Evolutionary conservation across 2,888 invertebrate genomes (phyloP).

Genomic region (Neoitamus cyanurus): DNA sequence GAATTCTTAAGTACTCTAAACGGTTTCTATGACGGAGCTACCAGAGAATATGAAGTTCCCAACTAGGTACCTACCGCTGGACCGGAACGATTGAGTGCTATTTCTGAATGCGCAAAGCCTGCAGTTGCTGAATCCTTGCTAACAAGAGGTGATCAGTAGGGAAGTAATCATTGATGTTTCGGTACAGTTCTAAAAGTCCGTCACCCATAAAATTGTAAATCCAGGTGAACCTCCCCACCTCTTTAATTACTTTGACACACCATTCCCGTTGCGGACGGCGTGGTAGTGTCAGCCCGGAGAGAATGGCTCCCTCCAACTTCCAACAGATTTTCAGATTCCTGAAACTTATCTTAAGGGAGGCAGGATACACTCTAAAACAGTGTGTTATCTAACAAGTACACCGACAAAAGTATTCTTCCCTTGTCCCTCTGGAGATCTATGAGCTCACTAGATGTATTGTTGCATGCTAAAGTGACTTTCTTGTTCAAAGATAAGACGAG

Average conservation of each 20-base stretch:
- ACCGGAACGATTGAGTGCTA: background rate
- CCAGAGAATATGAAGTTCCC: background rate
- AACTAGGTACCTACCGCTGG: background rate
- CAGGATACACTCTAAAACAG: conserved; percentile 38
- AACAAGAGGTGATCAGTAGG: background rate
- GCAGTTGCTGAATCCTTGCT: background rate
- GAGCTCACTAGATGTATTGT: conserved; percentile 43
- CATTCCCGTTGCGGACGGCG: conserved; percentile 14
- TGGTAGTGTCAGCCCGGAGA: background rate
- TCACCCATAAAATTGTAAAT: conserved; percentile 41
- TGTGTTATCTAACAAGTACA: conserved; percentile 42
- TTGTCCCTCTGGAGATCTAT: conserved; percentile 39
- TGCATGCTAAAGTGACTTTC: conserved; percentile 45
- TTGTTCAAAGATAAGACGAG: conserved; percentile 55
- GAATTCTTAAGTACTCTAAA: conserved; percentile 31
- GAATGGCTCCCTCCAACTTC: background rate
- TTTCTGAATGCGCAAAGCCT: background rate
- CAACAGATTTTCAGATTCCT: conserved; percentile 42
- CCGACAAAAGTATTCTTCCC: conserved; percentile 22
- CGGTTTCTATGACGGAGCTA: conserved; percentile 20
- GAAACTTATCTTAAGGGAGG: conserved; percentile 34
- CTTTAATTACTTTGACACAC: conserved; percentile 39
- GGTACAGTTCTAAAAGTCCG: background rate
- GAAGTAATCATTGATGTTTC: conserved; percentile 6
- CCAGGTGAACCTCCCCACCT: conserved; percentile 39